Evolutionary conservation across 2,888 invertebrate species (phyloP).

Genomic region (Trachelus stipa): DNA sequence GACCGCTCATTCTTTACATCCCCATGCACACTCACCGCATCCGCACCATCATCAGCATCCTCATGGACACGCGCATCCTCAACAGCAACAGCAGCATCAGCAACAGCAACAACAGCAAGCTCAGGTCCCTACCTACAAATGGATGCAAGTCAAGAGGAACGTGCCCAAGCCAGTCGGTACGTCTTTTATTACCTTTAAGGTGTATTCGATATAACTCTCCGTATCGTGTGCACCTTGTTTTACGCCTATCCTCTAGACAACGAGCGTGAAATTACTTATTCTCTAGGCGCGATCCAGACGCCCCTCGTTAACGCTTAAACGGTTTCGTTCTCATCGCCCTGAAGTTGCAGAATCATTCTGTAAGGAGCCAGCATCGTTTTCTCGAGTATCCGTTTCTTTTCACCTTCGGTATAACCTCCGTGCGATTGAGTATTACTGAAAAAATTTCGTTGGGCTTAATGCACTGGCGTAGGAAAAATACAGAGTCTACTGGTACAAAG

Average conservation of each 20-base stretch:
- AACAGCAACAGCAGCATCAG: slow-evolving; percentile 60
- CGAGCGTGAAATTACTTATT: slow-evolving; percentile 42
- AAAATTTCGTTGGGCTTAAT: neutral
- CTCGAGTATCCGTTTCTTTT: neutral
- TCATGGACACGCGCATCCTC: slow-evolving; percentile 47
- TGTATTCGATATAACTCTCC: neutral
- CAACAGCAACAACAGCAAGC: slow-evolving; percentile 70
- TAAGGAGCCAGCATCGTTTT: slow-evolving; percentile 1
- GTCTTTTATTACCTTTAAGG: slow-evolving; percentile 49
- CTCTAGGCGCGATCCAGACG: slow-evolving; percentile 25
- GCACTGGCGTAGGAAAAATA: neutral
- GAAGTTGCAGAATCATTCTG: slow-evolving; percentile 34
- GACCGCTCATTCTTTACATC: slow-evolving; percentile 42
- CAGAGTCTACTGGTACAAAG: neutral
- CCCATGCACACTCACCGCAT: slow-evolving; percentile 44
- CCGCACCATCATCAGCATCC: slow-evolving; percentile 58
- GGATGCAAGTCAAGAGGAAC: slow-evolving; percentile 99
- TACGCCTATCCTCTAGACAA: slow-evolving; percentile 24
- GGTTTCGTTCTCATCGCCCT: slow-evolving; percentile 9
- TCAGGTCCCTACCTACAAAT: slow-evolving; percentile 92
- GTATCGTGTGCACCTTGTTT: slow-evolving; percentile 6
- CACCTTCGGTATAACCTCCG: neutral
- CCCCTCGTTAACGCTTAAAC: slow-evolving; percentile 18
- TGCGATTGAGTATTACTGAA: neutral
- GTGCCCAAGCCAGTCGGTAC: slow-evolving; percentile 93